phyloP scores from a whole-genome alignment of 2,888 invertebrate species.

The Torymus auratus region DNA sequence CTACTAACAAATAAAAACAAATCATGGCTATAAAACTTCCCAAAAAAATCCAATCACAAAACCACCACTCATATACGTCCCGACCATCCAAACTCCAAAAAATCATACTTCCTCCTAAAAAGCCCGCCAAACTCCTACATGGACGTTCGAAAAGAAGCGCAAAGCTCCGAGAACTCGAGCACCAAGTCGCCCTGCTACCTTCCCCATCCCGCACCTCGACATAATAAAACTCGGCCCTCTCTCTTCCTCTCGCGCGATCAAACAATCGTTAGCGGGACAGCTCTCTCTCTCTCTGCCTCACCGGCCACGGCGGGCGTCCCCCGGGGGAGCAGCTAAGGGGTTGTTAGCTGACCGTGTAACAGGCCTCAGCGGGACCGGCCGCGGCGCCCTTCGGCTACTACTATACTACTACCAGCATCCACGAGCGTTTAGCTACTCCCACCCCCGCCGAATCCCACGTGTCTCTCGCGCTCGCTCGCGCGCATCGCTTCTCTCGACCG shows the following conservation, averaged over 20 bases:
- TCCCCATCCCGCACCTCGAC: no score
- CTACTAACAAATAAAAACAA: no score
- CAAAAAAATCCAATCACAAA: no score
- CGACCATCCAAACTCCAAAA: no score
- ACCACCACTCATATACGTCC: no score
- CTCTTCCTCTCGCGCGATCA: slow-evolving; percentile 61
- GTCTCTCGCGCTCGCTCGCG: slow-evolving; percentile 39
- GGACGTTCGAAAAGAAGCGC: no score
- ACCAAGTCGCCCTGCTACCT: no score
- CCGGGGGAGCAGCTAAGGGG: slow-evolving; percentile 64
- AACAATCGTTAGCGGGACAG: slow-evolving; percentile 68
- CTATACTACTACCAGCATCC: neutral
- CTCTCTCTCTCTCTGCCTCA: slow-evolving; percentile 6
- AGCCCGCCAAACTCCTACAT: no score
- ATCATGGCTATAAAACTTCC: no score
- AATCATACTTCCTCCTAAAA: no score
- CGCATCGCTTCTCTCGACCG: slow-evolving; percentile 34
- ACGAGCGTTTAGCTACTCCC: slow-evolving; percentile 34
- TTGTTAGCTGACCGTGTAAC: slow-evolving; percentile 74
- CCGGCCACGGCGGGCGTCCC: slow-evolving; percentile 8
- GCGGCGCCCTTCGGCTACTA: neutral
- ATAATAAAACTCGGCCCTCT: no score
- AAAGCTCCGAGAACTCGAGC: no score
- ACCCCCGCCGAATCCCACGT: slow-evolving; percentile 51
- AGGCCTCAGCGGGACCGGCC: slow-evolving; percentile 70